A percentile compares a stretch with the other conserved stretches of the same genome.
Evolutionary conservation across 2,113 vertebrate species (phyloP).

Genomic region (Ctenomys sociabilis): DNA sequence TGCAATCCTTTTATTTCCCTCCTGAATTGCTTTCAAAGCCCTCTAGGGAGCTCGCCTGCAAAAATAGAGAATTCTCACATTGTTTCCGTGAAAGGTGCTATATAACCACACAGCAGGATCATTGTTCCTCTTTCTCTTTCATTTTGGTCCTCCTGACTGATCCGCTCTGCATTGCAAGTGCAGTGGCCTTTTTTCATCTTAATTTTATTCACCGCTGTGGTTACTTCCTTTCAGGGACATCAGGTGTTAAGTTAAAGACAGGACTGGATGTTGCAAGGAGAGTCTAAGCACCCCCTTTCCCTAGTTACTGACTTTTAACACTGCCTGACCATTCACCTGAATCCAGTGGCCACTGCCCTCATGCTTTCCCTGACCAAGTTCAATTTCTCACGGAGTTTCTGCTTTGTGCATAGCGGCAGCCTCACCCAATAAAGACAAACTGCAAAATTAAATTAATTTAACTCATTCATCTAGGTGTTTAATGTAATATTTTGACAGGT

Average conservation of each 20-base stretch:
- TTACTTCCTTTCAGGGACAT: slow-evolving; percentile 75
- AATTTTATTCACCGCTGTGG: slow-evolving; percentile 80
- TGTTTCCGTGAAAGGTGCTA: slow-evolving; percentile 83
- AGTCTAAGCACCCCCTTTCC: slow-evolving; percentile 56
- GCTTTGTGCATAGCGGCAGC: slow-evolving; percentile 67
- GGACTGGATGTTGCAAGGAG: slow-evolving; percentile 61
- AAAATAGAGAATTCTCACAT: slow-evolving; percentile 83
- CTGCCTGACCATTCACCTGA: slow-evolving; percentile 55
- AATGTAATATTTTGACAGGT: slow-evolving; percentile 81
- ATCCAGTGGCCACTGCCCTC: neutral
- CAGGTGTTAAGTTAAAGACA: slow-evolving; percentile 79
- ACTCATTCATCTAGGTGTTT: slow-evolving; percentile 76
- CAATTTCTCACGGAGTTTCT: slow-evolving; percentile 69
- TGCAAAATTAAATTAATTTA: slow-evolving; percentile 82
- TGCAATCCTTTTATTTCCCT: slow-evolving; percentile 82
- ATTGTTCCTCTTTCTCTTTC: slow-evolving; percentile 79
- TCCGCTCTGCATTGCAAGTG: slow-evolving; percentile 74
- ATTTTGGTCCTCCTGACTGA: slow-evolving; percentile 75
- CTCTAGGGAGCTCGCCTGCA: slow-evolving; percentile 80
- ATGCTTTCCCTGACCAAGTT: slow-evolving; percentile 5
- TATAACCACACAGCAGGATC: slow-evolving; percentile 80
- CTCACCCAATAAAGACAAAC: slow-evolving; percentile 75
- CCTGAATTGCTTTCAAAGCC: slow-evolving; percentile 83
- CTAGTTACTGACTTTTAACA: slow-evolving; percentile 68
- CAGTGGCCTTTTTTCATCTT: slow-evolving; percentile 80